These are phyloP conservation scores for Pogonomyrmex californicus DNA, from an alignment of 1,140 invertebrate genomes.

Conservation along the genomic window DNA sequence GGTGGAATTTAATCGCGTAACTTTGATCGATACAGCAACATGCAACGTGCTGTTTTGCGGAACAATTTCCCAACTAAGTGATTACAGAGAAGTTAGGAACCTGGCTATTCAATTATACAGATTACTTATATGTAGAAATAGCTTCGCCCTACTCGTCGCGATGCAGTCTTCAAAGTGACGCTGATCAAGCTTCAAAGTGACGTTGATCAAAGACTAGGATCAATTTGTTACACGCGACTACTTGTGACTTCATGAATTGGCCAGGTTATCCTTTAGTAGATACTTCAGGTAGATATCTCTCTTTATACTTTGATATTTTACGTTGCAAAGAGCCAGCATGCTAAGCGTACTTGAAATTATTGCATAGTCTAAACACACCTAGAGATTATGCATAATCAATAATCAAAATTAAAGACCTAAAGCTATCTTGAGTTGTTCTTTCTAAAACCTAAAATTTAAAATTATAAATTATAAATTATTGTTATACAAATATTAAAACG, in stretches of 20 bases:
- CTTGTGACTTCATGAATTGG: constrained; percentile 15
- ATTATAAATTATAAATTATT: not conserved
- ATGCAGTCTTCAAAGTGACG: constrained; percentile 55
- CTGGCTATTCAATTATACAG: constrained; percentile 59
- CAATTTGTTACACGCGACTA: constrained; percentile 56
- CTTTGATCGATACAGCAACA: constrained; percentile 60
- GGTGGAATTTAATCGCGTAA: constrained; percentile 61
- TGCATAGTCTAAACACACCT: no score
- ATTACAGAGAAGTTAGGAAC: constrained; percentile 55
- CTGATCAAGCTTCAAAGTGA: constrained; percentile 59
- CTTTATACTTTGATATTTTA: not conserved
- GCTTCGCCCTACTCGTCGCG: constrained; percentile 51
- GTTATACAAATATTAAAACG: not conserved
- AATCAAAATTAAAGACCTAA: not conserved
- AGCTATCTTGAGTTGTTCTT: not conserved
- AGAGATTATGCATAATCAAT: not conserved
- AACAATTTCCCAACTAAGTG: constrained; percentile 63
- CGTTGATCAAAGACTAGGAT: constrained; percentile 57
- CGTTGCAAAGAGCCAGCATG: not conserved
- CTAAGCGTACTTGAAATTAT: not conserved
- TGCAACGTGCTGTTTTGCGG: constrained; percentile 59
- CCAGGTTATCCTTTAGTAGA: constrained; percentile 29
- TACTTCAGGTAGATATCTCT: not conserved
- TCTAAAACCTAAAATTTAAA: not conserved
- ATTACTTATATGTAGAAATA: constrained; percentile 64